Evolutionary conservation across 2,797 vertebrate species (phyloP), one percentile per base, ranked within the genome.

Genomic region (Saxicola maurus): DNA sequence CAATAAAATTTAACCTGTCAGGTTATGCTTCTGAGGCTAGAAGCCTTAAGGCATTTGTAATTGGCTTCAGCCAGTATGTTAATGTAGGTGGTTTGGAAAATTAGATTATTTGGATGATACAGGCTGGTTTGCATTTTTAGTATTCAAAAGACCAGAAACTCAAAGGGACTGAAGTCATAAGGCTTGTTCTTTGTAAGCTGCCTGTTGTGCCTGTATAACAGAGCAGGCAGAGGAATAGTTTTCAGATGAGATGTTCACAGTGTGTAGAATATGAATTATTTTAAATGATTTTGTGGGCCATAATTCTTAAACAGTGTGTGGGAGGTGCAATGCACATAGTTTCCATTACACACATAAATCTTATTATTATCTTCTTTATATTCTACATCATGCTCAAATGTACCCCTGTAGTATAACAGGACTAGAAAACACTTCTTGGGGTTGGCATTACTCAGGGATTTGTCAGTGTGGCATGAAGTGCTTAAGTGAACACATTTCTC

Each of bases 11-110:
- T 73, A 93, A 95, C 74, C 91, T 93, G 49, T 77, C 81, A 43
- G 52, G 13, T 64, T 79, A 24, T 31, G 59, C 52, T 93, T 88
- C 64, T 83, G 73, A 85, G 76, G 82, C 68, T 78, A 9, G 55
- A 27, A 86, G 72, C 73, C 69, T 80, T 62, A 75, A 92, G 87
- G 75, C 56, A 66, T 86, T 91, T 92, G 89, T 90, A 73, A 89
- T 75, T 92, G 92, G 74, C 83, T 93, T 79, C 76, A 91, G 51
- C 52, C 71, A 73, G 73, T 57, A 89, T 62, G 51, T 77, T 94
- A 87, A 93, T 85, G 55, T 88, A 92, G 82, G 89, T 77, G 53
- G 77, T 83, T 86, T 86, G 78, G 77, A 93, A 92, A 91, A 89
- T 89, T 38, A 80, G 83, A 92, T 95, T 90, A 89, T 79, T 84